Conservation (phyloP, 2,797 vertebrate species). For the Atherinosoma microstoma region DNA sequence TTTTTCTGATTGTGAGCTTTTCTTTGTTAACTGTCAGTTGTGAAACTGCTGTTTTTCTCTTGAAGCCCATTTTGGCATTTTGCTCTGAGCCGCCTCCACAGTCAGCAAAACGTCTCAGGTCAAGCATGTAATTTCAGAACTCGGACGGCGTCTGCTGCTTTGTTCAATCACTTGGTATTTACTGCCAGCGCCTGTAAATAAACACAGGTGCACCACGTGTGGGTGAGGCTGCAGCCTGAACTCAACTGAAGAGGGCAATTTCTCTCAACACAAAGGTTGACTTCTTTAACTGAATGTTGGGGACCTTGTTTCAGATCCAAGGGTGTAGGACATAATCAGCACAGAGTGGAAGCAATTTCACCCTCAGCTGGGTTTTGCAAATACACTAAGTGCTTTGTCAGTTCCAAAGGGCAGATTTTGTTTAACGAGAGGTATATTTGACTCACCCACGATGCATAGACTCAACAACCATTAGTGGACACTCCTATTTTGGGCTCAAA, state of each 20-base stretch:
- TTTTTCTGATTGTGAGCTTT: constrained; percentile 9
- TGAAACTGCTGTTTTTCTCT: constrained; percentile 54
- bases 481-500: constrained; percentile 64
- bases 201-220: constrained; percentile 77
- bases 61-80: constrained; percentile 48
- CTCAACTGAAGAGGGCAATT: constrained; percentile 53
- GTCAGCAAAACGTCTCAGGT: constrained; percentile 63
- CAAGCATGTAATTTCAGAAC: constrained; percentile 72
- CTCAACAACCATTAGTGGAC: constrained; percentile 72
- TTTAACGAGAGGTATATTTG: constrained; percentile 63
- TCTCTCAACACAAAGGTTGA: constrained; percentile 59
- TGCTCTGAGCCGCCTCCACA: constrained; percentile 16
- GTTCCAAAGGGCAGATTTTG: constrained; percentile 51
- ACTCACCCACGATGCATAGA: constrained; percentile 63
- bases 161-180: constrained; percentile 73
- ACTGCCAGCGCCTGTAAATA: constrained; percentile 67
- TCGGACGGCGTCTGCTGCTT: constrained; percentile 53
- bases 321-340: constrained; percentile 59
- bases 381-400: constrained; percentile 66
- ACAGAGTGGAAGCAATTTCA: constrained; percentile 50
- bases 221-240: constrained; percentile 44
- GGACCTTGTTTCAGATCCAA: constrained; percentile 41
- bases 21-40: constrained; percentile 40
- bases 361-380: constrained; percentile 55
- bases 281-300: constrained; percentile 38